A percentile compares a stretch with the other conserved stretches of the same genome.
phyloP scores from a whole-genome alignment of 2,113 vertebrate species.

The Lethenteron camtschaticum region DNA sequence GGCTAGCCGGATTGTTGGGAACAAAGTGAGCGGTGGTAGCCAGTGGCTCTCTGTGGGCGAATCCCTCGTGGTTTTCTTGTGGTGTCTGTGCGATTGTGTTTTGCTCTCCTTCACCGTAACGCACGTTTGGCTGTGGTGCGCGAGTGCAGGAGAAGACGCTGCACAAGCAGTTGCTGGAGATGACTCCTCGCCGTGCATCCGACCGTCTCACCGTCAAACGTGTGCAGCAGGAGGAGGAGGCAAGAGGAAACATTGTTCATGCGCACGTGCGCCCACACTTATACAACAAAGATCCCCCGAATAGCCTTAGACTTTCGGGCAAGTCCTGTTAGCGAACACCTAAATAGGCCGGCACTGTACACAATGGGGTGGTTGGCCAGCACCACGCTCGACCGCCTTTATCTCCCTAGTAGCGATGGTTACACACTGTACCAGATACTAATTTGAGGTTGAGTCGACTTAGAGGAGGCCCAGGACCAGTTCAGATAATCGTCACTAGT shows the following conservation, averaged over 20 bases:
- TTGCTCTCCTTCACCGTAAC: neutral
- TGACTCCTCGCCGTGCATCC: constrained; percentile 31
- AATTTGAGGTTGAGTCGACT: too few relatives aligned
- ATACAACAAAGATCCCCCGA: too few relatives aligned
- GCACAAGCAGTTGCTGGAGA: constrained; percentile 40
- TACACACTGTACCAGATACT: too few relatives aligned
- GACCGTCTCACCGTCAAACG: constrained; percentile 32
- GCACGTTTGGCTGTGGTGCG: neutral
- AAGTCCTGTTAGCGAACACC: too few relatives aligned
- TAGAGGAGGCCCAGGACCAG: too few relatives aligned
- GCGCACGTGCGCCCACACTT: too few relatives aligned
- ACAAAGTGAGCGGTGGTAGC: neutral
- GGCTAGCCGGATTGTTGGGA: neutral
- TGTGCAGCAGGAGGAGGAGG: constrained; percentile 29
- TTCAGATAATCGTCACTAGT: too few relatives aligned
- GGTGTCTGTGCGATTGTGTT: neutral
- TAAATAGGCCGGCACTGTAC: too few relatives aligned
- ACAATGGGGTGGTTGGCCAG: too few relatives aligned
- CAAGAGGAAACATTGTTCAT: constrained; percentile 16
- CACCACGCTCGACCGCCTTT: too few relatives aligned
- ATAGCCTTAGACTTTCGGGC: too few relatives aligned
- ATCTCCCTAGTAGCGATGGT: too few relatives aligned
- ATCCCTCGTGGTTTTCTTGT: neutral
- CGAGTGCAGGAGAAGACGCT: constrained; percentile 41
- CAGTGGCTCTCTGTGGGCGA: neutral